Conservation (phyloP, 92 coral and sea anemone genomes). For the Meandrina meandrites region DNA sequence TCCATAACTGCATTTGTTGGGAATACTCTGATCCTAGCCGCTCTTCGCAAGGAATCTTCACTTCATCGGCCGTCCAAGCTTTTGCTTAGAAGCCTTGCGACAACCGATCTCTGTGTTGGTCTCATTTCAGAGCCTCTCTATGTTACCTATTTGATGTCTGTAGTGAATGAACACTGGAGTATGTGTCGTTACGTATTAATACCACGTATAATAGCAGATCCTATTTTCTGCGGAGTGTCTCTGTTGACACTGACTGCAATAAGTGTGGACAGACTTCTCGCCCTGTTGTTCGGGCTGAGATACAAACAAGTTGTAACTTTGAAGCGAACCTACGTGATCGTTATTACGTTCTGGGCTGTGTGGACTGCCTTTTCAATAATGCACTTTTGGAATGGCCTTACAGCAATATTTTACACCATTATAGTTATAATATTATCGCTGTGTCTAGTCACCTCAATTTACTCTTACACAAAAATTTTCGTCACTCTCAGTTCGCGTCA, state of each 20-base stretch:
- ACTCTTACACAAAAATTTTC: too few relatives aligned
- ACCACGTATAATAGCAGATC: background rate
- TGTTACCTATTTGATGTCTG: background rate
- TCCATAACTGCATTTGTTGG: background rate
- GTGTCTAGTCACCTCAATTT: too few relatives aligned
- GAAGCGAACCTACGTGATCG: too few relatives aligned
- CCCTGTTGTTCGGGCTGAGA: background rate
- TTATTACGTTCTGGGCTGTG: too few relatives aligned
- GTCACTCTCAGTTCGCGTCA: too few relatives aligned
- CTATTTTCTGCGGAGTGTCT: too few relatives aligned
- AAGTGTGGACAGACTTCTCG: slow-evolving; percentile 31
- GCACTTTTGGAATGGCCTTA: too few relatives aligned
- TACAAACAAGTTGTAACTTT: slow-evolving; percentile 10
- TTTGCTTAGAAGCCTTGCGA: background rate
- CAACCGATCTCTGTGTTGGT: background rate
- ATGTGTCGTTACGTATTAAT: background rate
- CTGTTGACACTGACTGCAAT: slow-evolving; percentile 13
- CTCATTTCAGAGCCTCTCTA: too few relatives aligned
- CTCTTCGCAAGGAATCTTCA: background rate
- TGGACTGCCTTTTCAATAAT: too few relatives aligned
- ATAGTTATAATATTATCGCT: too few relatives aligned
- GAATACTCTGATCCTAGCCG: background rate
- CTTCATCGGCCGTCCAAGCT: background rate
- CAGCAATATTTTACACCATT: too few relatives aligned
- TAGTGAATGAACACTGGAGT: background rate